Conservation (phyloP, 2,113 vertebrate species). For the Ovis aries region DNA sequence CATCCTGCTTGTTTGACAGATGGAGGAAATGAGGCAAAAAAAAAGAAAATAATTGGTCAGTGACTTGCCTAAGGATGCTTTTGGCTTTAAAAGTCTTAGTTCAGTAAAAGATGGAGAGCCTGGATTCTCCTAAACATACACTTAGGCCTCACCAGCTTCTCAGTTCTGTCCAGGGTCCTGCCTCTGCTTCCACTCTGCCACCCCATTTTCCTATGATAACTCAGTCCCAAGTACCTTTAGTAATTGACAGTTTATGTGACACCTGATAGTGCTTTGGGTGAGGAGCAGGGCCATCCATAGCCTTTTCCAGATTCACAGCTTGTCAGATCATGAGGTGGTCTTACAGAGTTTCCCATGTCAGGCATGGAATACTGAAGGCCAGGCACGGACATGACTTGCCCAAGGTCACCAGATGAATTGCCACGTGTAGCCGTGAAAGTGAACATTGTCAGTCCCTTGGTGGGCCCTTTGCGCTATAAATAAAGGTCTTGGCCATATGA, state of each 20-base stretch:
- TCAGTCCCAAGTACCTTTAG: neutral
- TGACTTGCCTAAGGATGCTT: conserved; percentile 3
- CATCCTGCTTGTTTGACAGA: neutral
- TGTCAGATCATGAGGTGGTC: neutral
- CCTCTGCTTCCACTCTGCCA: neutral
- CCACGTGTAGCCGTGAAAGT: neutral
- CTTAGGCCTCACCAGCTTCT: neutral
- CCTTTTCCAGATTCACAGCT: neutral
- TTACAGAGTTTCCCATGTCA: neutral
- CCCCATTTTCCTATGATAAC: neutral
- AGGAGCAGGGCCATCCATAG: neutral
- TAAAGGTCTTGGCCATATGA: conserved; percentile 53
- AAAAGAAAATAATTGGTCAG: neutral
- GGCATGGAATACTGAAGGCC: neutral
- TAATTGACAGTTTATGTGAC: neutral
- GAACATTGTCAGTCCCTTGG: neutral
- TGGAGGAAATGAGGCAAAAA: conserved; percentile 44
- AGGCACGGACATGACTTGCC: neutral
- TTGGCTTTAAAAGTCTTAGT: neutral
- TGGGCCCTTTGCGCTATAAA: conserved; percentile 61
- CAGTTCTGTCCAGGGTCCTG: neutral
- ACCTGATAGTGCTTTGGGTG: neutral
- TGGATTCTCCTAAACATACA: neutral
- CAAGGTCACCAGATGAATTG: neutral
- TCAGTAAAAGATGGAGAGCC: neutral